Conservation (phyloP, 30 jellyfish, hydroid and myxozoan species). For the Turritopsis rubra region DNA sequence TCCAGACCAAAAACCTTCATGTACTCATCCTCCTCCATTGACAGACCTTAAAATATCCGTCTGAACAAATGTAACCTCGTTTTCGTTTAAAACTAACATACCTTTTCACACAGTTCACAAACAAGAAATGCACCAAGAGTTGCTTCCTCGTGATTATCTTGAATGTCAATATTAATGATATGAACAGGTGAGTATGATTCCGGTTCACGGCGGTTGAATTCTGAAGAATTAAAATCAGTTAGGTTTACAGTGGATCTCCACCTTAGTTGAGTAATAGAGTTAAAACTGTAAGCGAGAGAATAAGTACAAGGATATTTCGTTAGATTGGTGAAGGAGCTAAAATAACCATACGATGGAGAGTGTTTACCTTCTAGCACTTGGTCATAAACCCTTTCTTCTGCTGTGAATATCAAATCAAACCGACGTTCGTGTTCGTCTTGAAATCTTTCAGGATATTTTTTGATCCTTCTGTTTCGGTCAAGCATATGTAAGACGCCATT, state of each 20-base stretch:
- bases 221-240: too few relatives aligned
- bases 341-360: not conserved
- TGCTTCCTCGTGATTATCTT: slow-evolving; percentile 97
- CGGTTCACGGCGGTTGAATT: slow-evolving; percentile 81
- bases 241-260: too few relatives aligned
- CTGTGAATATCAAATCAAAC: slow-evolving; percentile 76
- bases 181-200: slow-evolving; percentile 82
- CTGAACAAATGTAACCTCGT: too few relatives aligned
- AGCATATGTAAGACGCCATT: slow-evolving; percentile 95
- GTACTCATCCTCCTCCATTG: not conserved
- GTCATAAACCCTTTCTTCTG: slow-evolving; percentile 92
- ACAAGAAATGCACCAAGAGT: slow-evolving; percentile 84
- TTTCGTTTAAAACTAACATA: slow-evolving; percentile 11
- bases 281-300: not conserved
- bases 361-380: slow-evolving; percentile 91
- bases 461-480: slow-evolving; percentile 88
- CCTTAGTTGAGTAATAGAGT: not conserved
- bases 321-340: too few relatives aligned
- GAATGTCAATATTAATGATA: slow-evolving; percentile 69
- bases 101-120: slow-evolving; percentile 91
- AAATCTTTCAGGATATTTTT: slow-evolving; percentile 72
- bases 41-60: not conserved
- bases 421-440: slow-evolving; percentile 62
- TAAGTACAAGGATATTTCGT: too few relatives aligned
- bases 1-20: not conserved